Conservation (phyloP, 2,797 vertebrate genomes). For the Huso huso region DNA sequence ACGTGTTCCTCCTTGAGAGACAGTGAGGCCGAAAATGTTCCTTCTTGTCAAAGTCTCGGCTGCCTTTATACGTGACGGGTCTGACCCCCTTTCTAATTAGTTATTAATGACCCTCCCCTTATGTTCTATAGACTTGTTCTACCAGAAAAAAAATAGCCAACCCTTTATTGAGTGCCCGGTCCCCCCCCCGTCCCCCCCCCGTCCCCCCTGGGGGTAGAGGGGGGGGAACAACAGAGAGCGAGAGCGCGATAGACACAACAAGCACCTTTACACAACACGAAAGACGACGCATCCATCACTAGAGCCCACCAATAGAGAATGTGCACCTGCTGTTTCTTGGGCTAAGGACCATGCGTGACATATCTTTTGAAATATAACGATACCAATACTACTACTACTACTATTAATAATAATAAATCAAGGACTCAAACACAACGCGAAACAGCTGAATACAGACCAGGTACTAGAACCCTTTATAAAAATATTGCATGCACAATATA, state of each 20-base stretch:
- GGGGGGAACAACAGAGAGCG: conserved; percentile 21
- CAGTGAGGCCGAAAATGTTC: conserved; percentile 31
- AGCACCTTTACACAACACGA: too few species aligned
- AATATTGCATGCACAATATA: too few species aligned
- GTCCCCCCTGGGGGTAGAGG: conserved; percentile 24
- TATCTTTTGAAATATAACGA: too few species aligned
- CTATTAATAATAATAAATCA: too few species aligned
- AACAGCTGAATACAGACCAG: too few species aligned
- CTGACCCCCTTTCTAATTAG: conserved; percentile 86
- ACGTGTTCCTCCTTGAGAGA: conserved; percentile 15
- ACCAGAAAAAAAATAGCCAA: conserved; percentile 36
- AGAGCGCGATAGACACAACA: conserved; percentile 20
- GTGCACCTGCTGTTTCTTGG: not conserved
- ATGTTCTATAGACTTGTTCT: conserved; percentile 62
- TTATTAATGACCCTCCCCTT: conserved; percentile 92
- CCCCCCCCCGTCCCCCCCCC: conserved; percentile 25
- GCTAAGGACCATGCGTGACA: not conserved
- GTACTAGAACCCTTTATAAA: too few species aligned
- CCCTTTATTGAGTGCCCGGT: conserved; percentile 29
- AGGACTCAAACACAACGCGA: too few species aligned
- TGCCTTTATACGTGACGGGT: conserved; percentile 72
- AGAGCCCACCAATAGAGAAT: not conserved
- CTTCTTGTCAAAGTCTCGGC: conserved; percentile 41
- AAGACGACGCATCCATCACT: not conserved
- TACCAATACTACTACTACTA: too few species aligned